These are phyloP conservation scores for Scolopax mira DNA, from an alignment of 2,113 vertebrate species.

Conservation along the genomic window DNA sequence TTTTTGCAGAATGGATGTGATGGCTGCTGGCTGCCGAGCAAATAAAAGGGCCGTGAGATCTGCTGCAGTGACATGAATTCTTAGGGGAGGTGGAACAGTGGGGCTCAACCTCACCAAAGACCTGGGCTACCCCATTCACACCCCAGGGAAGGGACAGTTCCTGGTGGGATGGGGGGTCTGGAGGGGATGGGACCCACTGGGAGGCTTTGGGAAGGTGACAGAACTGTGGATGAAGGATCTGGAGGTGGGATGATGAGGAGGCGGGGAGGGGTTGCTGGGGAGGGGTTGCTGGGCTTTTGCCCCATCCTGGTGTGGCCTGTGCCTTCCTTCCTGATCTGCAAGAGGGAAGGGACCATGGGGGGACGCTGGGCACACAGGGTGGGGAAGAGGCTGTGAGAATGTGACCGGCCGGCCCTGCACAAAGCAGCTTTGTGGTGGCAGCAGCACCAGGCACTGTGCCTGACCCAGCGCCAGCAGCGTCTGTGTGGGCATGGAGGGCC, in stretches of 20 bases:
- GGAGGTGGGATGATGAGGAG: background rate
- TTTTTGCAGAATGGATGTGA: background rate
- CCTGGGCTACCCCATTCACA: background rate
- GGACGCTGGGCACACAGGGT: fast-evolving
- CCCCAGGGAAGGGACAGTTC: background rate
- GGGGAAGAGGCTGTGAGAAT: background rate
- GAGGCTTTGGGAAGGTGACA: background rate
- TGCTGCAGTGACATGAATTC: background rate
- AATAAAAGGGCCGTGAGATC: constrained; percentile 34
- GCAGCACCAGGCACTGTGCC: fast-evolving
- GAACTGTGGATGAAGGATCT: background rate
- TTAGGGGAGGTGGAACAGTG: background rate
- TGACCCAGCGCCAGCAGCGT: fast-evolving
- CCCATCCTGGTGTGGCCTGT: background rate
- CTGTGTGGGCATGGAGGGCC: fast-evolving
- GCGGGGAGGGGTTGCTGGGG: fast-evolving
- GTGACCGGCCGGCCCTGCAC: fast-evolving
- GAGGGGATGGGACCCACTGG: fast-evolving
- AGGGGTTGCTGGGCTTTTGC: background rate
- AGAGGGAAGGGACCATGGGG: fast-evolving
- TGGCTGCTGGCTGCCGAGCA: background rate
- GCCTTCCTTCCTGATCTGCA: background rate
- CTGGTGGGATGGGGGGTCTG: background rate
- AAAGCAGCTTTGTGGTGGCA: background rate
- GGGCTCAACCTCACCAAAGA: background rate